phyloP scores from a whole-genome alignment of 2,888 invertebrate genomes.

The Petrophora chlorosata region DNA sequence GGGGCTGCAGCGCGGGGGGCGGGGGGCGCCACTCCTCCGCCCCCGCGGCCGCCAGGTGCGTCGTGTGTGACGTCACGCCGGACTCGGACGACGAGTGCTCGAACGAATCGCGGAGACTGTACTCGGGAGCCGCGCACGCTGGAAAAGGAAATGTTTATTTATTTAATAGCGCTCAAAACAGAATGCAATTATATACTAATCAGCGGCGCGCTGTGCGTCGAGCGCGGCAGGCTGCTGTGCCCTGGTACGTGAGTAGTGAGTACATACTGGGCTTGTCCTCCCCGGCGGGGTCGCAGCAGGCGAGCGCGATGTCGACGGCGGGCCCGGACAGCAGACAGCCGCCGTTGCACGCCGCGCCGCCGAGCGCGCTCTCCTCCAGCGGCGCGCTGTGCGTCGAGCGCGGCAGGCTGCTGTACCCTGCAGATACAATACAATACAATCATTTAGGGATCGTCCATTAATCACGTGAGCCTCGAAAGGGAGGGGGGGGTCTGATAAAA shows the following conservation, averaged over 20 bases:
- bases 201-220: slow-evolving; percentile 90
- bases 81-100: slow-evolving; percentile 92
- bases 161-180: not conserved
- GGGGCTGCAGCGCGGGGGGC: slow-evolving; percentile 60
- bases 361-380: slow-evolving; percentile 71
- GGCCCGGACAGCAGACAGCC: slow-evolving; percentile 80
- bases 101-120: slow-evolving; percentile 88
- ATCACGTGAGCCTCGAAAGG: no score
- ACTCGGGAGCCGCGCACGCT: slow-evolving; percentile 70
- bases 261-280: slow-evolving; percentile 83
- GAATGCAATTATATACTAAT: no score
- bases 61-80: slow-evolving; percentile 81
- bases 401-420: slow-evolving; percentile 93
- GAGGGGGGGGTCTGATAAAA: no score
- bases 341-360: slow-evolving; percentile 64
- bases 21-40: slow-evolving; percentile 61
- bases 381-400: slow-evolving; percentile 92
- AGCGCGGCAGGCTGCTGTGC: slow-evolving; percentile 93
- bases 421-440: not conserved
- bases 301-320: slow-evolving; percentile 81
- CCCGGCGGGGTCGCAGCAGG: slow-evolving; percentile 86
- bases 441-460: not conserved
- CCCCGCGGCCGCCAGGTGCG: slow-evolving; percentile 56
- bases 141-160: slow-evolving; percentile 40
- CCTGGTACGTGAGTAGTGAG: slow-evolving; percentile 84